Evolutionary conservation across 1,140 invertebrate genomes (phyloP).

Genomic region (Zaprionus inermis): DNA sequence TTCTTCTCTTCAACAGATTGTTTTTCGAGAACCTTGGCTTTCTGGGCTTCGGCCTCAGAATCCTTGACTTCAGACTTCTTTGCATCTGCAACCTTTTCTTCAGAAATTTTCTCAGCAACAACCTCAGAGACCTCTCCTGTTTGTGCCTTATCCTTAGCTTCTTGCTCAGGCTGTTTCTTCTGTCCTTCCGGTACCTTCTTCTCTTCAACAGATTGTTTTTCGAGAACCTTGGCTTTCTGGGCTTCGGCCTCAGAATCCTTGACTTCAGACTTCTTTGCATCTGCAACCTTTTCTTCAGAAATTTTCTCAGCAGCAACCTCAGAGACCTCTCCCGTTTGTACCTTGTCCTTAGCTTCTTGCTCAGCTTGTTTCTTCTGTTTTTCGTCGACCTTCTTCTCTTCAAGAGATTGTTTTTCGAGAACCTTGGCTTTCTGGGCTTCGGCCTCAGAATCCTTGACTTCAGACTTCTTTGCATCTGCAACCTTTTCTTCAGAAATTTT

Average conservation of each 20-base stretch:
- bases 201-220: constrained; percentile 23
- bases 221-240: constrained; percentile 2
- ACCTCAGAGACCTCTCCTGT: constrained; percentile 45
- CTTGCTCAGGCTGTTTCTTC: constrained; percentile 22
- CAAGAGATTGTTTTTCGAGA: constrained; percentile 41
- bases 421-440: constrained; percentile 33
- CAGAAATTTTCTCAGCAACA: constrained; percentile 18
- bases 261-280: background rate
- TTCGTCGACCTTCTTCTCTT: constrained; percentile 32
- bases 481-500: constrained; percentile 30
- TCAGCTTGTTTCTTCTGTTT: constrained; percentile 36
- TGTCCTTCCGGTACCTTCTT: background rate
- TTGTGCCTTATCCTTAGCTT: constrained; percentile 12
- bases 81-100: constrained; percentile 13
- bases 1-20: constrained; percentile 33
- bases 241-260: constrained; percentile 13
- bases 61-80: constrained; percentile 12
- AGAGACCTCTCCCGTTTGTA: constrained; percentile 10
- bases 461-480: constrained; percentile 24
- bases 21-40: constrained; percentile 36
- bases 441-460: constrained; percentile 3
- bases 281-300: constrained; percentile 19
- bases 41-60: constrained; percentile 40
- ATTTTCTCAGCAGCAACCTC: constrained; percentile 24
- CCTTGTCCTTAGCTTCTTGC: constrained; percentile 6